These are phyloP conservation scores for Pygmarrhopalites habei DNA, from an alignment of 1,140 invertebrate species.

Conservation along the genomic window DNA sequence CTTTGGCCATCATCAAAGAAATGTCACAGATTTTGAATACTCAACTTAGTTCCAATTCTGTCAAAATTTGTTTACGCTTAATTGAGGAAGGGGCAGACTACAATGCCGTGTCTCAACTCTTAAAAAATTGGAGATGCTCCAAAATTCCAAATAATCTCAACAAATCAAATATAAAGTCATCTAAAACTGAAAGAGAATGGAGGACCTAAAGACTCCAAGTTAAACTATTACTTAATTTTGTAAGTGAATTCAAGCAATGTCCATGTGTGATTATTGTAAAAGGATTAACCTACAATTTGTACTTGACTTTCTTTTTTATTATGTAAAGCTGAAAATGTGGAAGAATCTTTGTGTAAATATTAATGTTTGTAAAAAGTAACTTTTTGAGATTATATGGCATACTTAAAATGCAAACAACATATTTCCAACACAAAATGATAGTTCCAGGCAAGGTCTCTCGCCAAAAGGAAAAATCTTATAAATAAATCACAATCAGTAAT, in stretches of 20 bases:
- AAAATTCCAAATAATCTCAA: not conserved
- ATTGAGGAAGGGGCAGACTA: conserved; percentile 15
- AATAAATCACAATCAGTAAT: too few relatives aligned
- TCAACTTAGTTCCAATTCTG: not conserved
- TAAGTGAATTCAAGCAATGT: too few relatives aligned
- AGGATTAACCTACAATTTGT: not conserved
- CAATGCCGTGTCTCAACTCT: conserved; percentile 1
- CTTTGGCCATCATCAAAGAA: conserved; percentile 13
- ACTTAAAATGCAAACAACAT: too few relatives aligned
- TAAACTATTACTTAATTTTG: not conserved
- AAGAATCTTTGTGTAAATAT: not conserved
- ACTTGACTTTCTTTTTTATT: not conserved
- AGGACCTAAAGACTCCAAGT: not conserved
- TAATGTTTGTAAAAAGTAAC: too few relatives aligned
- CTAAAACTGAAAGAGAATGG: not conserved
- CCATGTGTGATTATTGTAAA: too few relatives aligned
- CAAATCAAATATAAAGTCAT: not conserved
- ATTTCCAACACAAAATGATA: too few relatives aligned
- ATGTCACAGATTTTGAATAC: conserved; percentile 15
- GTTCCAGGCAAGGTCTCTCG: too few relatives aligned
- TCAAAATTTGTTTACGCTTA: not conserved
- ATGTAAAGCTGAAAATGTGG: not conserved
- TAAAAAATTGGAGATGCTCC: conserved; percentile 15
- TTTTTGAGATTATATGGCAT: too few relatives aligned
- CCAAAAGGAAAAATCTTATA: too few relatives aligned